Evolutionary conservation across 2,113 vertebrate species (phyloP).

Genomic region (Periophthalmodon schlosseri): DNA sequence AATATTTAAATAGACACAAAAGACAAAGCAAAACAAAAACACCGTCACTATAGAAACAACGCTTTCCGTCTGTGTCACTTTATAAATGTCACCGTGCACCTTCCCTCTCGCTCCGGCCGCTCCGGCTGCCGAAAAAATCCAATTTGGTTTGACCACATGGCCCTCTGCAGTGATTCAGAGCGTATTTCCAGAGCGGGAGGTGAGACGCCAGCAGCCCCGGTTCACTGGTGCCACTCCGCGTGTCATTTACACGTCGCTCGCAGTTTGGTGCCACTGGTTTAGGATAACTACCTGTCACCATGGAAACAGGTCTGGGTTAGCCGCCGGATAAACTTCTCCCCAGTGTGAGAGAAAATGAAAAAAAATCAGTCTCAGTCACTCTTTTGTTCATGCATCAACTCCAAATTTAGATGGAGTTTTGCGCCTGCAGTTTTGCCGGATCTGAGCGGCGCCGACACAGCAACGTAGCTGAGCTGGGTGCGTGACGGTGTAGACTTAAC

Average conservation of each 20-base stretch:
- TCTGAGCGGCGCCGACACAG: background rate
- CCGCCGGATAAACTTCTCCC: slow-evolving; percentile 8
- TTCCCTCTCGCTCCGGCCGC: background rate
- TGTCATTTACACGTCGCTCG: background rate
- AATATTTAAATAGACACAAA: background rate
- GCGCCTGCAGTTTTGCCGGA: background rate
- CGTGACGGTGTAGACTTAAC: background rate
- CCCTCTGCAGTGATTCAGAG: background rate
- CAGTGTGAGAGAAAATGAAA: slow-evolving; percentile 7
- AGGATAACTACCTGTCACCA: slow-evolving; percentile 13
- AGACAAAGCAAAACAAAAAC: too few species aligned
- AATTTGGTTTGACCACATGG: slow-evolving; percentile 5
- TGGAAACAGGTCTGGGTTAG: slow-evolving; percentile 7
- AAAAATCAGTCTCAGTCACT: slow-evolving; percentile 2
- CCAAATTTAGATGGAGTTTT: slow-evolving; percentile 5
- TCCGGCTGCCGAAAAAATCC: background rate
- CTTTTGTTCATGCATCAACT: slow-evolving; percentile 5
- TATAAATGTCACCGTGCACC: slow-evolving; percentile 4
- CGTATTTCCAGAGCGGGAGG: background rate
- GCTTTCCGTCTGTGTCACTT: background rate
- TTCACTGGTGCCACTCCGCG: background rate
- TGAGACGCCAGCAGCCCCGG: slow-evolving; percentile 2
- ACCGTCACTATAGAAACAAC: background rate
- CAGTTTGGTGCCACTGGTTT: slow-evolving; percentile 5
- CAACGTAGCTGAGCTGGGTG: background rate